Conservation (phyloP, 2,888 invertebrate genomes). For the Gnatocerus cornutus region DNA sequence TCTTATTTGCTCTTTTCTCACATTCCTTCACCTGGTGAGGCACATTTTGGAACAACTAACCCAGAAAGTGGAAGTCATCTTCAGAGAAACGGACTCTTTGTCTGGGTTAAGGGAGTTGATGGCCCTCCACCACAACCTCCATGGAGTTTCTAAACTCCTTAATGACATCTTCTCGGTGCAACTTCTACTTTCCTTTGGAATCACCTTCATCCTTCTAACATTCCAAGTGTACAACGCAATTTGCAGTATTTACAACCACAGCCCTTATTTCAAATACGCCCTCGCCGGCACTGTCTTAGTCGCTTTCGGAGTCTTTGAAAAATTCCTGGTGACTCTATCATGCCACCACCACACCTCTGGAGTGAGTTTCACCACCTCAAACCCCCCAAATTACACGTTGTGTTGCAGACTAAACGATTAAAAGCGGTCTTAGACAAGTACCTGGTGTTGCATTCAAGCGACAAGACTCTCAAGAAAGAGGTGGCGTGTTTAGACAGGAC, state of each 20-base stretch:
- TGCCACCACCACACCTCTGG: constrained; percentile 15
- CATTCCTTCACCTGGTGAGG: constrained; percentile 1
- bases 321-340: constrained; percentile 14
- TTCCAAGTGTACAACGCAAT: constrained; percentile 23
- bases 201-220: constrained; percentile 12
- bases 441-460: background rate
- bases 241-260: constrained; percentile 18
- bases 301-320: constrained; percentile 1
- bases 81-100: background rate
- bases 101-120: background rate
- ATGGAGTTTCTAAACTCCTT: constrained; percentile 4
- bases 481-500: background rate
- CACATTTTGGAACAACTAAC: constrained; percentile 12
- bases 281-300: background rate
- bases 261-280: constrained; percentile 12
- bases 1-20: constrained; percentile 15
- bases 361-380: too few species aligned
- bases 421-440: background rate
- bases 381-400: too few species aligned
- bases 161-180: constrained; percentile 15
- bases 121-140: constrained; percentile 10
- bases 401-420: background rate
- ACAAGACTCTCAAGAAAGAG: background rate
- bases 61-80: background rate
- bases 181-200: constrained; percentile 21